Evolutionary conservation across 2,888 invertebrate species (phyloP).

Genomic region (Sesamia inferens): DNA sequence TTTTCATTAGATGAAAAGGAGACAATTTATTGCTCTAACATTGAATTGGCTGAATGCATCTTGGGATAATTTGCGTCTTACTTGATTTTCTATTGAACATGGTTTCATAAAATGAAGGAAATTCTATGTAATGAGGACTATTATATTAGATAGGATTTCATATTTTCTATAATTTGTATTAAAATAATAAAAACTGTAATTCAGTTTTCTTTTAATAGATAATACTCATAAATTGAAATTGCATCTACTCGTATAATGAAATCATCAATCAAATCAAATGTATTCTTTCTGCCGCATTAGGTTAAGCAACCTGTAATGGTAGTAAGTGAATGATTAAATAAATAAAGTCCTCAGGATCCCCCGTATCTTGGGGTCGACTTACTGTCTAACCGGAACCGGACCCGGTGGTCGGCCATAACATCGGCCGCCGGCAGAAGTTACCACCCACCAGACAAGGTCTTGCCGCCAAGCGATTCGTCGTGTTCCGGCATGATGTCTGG

Average conservation of each 20-base stretch:
- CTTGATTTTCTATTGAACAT: slow-evolving; percentile 11
- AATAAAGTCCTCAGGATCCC: too few relatives aligned
- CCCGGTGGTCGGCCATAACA: too few relatives aligned
- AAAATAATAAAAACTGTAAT: neutral
- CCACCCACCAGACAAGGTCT: too few relatives aligned
- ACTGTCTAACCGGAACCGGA: too few relatives aligned
- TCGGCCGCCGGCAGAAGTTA: too few relatives aligned
- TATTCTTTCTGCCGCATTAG: too few relatives aligned
- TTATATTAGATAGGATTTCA: neutral
- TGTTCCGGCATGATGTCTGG: too few relatives aligned
- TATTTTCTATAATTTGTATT: neutral
- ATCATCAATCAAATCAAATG: too few relatives aligned
- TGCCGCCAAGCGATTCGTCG: too few relatives aligned
- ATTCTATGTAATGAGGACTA: neutral
- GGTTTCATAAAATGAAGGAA: slow-evolving; percentile 1
- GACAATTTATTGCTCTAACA: slow-evolving; percentile 1
- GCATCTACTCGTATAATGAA: neutral
- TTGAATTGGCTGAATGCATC: slow-evolving; percentile 7
- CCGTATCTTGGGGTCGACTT: too few relatives aligned
- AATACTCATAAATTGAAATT: neutral
- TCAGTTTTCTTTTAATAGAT: neutral
- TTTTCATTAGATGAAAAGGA: neutral
- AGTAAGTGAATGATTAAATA: too few relatives aligned
- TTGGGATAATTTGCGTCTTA: slow-evolving; percentile 10
- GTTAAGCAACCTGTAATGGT: too few relatives aligned